Percentiles rank a stretch among this genome's conserved stretches.
These are phyloP conservation scores for Hedychridium roseum DNA, from an alignment of 2,888 invertebrate genomes.

Conservation along the genomic window DNA sequence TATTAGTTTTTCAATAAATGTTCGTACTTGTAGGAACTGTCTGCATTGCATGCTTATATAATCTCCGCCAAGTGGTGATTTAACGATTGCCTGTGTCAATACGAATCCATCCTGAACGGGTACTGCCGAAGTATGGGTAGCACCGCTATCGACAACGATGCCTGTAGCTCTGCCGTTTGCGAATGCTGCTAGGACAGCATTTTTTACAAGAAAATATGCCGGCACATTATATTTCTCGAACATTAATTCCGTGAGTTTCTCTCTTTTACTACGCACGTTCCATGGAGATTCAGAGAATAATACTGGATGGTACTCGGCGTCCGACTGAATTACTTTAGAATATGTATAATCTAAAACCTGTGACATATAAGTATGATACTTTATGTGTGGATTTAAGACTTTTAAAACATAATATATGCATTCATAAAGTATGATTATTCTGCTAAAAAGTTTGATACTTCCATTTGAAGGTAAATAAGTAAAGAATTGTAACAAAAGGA, in stretches of 20 bases:
- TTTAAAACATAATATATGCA: background rate
- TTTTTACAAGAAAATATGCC: conserved; percentile 97
- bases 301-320: conserved; percentile 94
- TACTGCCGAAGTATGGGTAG: conserved; percentile 97
- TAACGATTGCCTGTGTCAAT: conserved; percentile 91
- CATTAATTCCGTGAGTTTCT: conserved; percentile 94
- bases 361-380: conserved; percentile 2
- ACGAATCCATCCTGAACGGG: conserved; percentile 98
- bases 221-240: conserved; percentile 99
- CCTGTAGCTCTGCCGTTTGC: conserved; percentile 92
- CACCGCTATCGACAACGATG: conserved; percentile 93
- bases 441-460: background rate
- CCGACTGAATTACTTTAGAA: conserved; percentile 90
- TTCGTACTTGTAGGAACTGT: conserved; percentile 68
- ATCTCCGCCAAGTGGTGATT: conserved; percentile 96
- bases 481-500: too few relatives aligned
- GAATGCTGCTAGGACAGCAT: conserved; percentile 96
- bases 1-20: too few relatives aligned
- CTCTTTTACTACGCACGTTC: conserved; percentile 91
- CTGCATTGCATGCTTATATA: conserved; percentile 84
- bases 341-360: conserved; percentile 86
- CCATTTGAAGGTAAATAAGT: too few relatives aligned
- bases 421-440: conserved; percentile 1
- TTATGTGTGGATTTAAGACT: background rate
- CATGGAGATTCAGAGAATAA: conserved; percentile 98